Percentiles rank a stretch among this genome's conserved stretches.
Evolutionary conservation across 2,888 invertebrate species (phyloP).

Genomic region (Colostygia pectinataria): DNA sequence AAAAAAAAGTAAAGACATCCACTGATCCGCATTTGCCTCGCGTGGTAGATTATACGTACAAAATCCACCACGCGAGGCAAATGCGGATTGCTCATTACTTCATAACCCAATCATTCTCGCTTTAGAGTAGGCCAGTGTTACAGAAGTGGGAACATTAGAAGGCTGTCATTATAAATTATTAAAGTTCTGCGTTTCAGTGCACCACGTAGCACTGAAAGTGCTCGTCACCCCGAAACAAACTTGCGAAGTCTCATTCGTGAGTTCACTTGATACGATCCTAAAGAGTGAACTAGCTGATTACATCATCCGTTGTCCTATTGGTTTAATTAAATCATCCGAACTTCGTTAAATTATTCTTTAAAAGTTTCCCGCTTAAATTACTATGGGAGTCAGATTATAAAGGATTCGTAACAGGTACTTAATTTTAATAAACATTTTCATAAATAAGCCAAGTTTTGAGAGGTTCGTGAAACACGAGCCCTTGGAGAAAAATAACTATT

Average conservation of each 20-base stretch:
- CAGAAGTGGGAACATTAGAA: too few relatives aligned
- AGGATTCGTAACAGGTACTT: constrained; percentile 29
- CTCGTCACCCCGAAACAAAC: background rate
- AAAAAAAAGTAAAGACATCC: too few relatives aligned
- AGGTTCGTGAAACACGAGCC: constrained; percentile 31
- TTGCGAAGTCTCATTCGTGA: too few relatives aligned
- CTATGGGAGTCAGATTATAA: constrained; percentile 46
- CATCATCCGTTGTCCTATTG: constrained; percentile 31
- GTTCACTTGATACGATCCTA: background rate
- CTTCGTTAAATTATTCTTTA: constrained; percentile 58
- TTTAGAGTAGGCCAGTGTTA: too few relatives aligned
- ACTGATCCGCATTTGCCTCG: too few relatives aligned
- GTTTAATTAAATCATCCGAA: constrained; percentile 68
- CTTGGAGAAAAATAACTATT: constrained; percentile 33
- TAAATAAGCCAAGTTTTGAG: constrained; percentile 29
- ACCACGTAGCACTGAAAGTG: too few relatives aligned
- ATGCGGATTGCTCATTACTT: too few relatives aligned
- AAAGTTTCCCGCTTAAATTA: constrained; percentile 48
- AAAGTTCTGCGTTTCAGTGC: too few relatives aligned
- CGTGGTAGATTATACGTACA: too few relatives aligned
- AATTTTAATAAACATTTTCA: constrained; percentile 33
- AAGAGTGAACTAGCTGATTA: constrained; percentile 11
- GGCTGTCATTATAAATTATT: too few relatives aligned
- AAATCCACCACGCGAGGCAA: too few relatives aligned
- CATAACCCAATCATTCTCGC: too few relatives aligned